Percentiles rank a stretch among this genome's conserved stretches.
phyloP scores from a whole-genome alignment of 1,140 invertebrate genomes.

The Theocolax elegans region DNA sequence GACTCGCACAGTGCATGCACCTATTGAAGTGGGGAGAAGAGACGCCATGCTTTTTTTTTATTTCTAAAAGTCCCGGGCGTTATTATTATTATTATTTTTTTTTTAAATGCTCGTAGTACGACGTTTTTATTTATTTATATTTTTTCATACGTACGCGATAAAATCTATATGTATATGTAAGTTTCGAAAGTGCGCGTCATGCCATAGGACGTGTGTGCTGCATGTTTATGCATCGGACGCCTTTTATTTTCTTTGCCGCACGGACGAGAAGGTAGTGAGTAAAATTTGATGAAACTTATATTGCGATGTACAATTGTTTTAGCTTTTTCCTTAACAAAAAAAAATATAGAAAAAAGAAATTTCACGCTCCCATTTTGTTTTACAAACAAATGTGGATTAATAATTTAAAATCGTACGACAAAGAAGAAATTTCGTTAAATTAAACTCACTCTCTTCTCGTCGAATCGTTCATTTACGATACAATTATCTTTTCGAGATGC shows the following conservation, averaged over 20 bases:
- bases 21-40: slow-evolving; percentile 46
- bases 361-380: too few relatives aligned
- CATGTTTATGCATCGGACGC: slow-evolving; percentile 3
- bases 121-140: slow-evolving; percentile 26
- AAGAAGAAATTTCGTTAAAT: too few relatives aligned
- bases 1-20: slow-evolving; percentile 63
- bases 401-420: too few relatives aligned
- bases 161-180: slow-evolving; percentile 38
- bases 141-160: slow-evolving; percentile 27
- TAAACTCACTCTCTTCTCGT: too few relatives aligned
- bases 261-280: slow-evolving; percentile 11
- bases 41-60: slow-evolving; percentile 21
- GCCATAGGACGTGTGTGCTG: slow-evolving; percentile 6
- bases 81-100: neutral
- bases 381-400: too few relatives aligned
- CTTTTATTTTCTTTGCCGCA: neutral
- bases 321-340: too few relatives aligned
- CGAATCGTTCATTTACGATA: too few relatives aligned
- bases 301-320: neutral
- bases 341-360: too few relatives aligned
- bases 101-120: slow-evolving; percentile 30
- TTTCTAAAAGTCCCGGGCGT: slow-evolving; percentile 6
- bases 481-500: too few relatives aligned
- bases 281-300: slow-evolving; percentile 22
- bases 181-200: slow-evolving; percentile 19